Evolutionary conservation across 1,140 invertebrate genomes (phyloP).

Genomic region (Phymastichus coffea): DNA sequence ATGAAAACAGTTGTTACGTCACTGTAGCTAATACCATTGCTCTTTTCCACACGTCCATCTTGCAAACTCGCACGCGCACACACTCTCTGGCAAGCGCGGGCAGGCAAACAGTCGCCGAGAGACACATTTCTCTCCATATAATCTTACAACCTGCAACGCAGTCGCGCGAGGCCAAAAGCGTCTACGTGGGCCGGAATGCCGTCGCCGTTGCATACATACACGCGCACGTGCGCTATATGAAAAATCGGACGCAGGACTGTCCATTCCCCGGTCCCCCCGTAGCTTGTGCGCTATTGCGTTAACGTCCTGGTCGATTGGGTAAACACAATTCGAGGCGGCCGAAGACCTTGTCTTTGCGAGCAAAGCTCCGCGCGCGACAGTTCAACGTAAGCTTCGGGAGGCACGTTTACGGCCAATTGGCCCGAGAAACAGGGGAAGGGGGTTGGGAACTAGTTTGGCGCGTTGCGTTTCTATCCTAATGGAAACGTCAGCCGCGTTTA

Average conservation of each 20-base stretch:
- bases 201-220: too few species aligned
- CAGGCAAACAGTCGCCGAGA: not conserved
- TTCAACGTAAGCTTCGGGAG: too few species aligned
- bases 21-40: too few species aligned
- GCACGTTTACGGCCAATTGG: not conserved
- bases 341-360: too few species aligned
- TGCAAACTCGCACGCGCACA: too few species aligned
- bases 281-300: not conserved
- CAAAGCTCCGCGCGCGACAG: too few species aligned
- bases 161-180: too few species aligned
- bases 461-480: not conserved
- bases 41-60: too few species aligned
- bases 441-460: not conserved
- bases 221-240: not conserved
- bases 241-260: not conserved
- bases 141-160: conserved; percentile 1
- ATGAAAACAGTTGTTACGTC: too few species aligned
- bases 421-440: not conserved
- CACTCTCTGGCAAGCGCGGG: too few species aligned
- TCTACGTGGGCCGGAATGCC: not conserved
- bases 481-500: conserved; percentile 15
- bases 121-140: conserved; percentile 8
- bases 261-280: not conserved
- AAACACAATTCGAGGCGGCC: too few species aligned
- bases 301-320: too few species aligned